Conservation (phyloP, 1,140 invertebrate genomes). For the Caenorhabditis brenneri region DNA sequence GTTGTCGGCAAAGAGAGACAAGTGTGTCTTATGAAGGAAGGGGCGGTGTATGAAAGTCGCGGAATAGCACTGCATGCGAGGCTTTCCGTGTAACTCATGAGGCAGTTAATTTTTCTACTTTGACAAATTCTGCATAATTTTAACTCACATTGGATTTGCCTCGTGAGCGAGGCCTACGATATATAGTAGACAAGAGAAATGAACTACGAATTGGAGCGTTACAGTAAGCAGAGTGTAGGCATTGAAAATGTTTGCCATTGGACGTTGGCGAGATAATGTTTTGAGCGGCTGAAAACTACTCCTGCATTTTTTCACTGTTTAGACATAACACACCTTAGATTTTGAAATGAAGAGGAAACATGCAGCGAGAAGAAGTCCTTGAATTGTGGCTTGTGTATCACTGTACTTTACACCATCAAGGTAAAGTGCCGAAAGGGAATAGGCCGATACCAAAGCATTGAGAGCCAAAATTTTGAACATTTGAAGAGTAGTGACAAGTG, state of each 20-base stretch:
- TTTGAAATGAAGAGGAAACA: constrained; percentile 98
- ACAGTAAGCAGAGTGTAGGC: constrained; percentile 95
- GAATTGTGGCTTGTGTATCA: constrained; percentile 91
- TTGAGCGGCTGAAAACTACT: constrained; percentile 81
- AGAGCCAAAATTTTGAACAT: constrained; percentile 99
- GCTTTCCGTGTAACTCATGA: too few relatives aligned
- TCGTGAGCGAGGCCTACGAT: constrained; percentile 76
- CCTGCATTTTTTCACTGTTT: constrained; percentile 77
- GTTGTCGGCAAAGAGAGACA: neutral
- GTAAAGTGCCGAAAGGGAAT: constrained; percentile 97
- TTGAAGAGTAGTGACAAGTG: constrained; percentile 95
- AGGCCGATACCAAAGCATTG: constrained; percentile 96
- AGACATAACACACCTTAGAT: constrained; percentile 81
- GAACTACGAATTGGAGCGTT: constrained; percentile 89
- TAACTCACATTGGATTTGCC: constrained; percentile 68
- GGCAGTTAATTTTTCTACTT: too few relatives aligned
- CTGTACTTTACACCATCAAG: constrained; percentile 92
- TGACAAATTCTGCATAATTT: too few relatives aligned
- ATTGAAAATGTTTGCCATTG: constrained; percentile 98
- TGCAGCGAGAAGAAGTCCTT: constrained; percentile 85
- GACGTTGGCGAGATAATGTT: constrained; percentile 87
- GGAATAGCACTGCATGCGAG: neutral
- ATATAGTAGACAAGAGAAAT: constrained; percentile 89
- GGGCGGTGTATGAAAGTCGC: neutral
- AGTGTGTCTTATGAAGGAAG: neutral